Percentiles rank a stretch among this genome's conserved stretches.
Conservation (phyloP, 1,140 invertebrate species). For the Himalopsyche phryganea region DNA sequence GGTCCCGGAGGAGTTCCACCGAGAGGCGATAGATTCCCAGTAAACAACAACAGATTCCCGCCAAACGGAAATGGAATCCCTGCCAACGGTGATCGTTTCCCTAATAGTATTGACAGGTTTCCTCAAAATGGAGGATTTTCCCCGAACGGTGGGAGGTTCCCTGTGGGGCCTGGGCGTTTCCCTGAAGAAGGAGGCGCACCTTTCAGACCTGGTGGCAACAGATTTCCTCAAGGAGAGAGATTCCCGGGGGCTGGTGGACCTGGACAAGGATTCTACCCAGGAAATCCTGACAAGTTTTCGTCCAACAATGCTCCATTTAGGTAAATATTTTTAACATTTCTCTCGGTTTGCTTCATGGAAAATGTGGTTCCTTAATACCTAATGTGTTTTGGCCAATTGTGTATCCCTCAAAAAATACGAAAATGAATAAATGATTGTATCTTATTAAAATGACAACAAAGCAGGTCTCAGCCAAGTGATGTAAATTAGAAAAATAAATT, state of each 20-base stretch:
- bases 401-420: too few relatives aligned
- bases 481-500: too few relatives aligned
- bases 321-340: conserved; percentile 4
- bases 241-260: conserved; percentile 5
- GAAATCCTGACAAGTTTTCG: conserved; percentile 24
- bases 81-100: not conserved
- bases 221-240: conserved; percentile 1
- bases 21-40: conserved; percentile 8
- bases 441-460: too few relatives aligned
- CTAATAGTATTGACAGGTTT: not conserved
- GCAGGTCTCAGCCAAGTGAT: too few relatives aligned
- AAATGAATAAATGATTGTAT: too few relatives aligned
- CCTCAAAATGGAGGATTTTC: not conserved
- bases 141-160: conserved; percentile 2
- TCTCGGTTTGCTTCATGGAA: too few relatives aligned
- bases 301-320: conserved; percentile 29
- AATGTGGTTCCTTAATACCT: too few relatives aligned
- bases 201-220: not conserved
- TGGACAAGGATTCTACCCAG: conserved; percentile 22
- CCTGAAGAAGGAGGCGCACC: conserved; percentile 16
- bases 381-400: too few relatives aligned
- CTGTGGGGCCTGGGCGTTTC: conserved; percentile 1
- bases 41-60: not conserved
- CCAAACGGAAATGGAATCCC: not conserved
- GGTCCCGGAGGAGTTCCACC: conserved; percentile 2